phyloP scores from a whole-genome alignment of 2,888 invertebrate genomes.

The Unio pictorum region DNA sequence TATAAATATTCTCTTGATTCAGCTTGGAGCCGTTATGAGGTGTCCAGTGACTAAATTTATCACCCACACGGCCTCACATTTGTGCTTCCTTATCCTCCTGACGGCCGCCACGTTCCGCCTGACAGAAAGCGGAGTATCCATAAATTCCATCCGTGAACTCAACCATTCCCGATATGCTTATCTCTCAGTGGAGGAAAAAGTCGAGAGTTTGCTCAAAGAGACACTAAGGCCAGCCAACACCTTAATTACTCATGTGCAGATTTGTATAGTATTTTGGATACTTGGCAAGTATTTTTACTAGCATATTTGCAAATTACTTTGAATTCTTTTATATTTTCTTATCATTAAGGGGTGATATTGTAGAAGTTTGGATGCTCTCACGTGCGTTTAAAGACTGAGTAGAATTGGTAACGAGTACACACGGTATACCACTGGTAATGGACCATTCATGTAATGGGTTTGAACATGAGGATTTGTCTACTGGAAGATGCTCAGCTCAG shows the following conservation, averaged over 20 bases:
- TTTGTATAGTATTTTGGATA: slow-evolving; percentile 71
- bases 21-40: slow-evolving; percentile 71
- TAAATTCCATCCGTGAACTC: slow-evolving; percentile 55
- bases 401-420: no score
- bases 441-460: no score
- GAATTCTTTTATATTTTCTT: slow-evolving; percentile 1
- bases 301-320: background rate
- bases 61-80: slow-evolving; percentile 79
- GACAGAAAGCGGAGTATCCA: slow-evolving; percentile 60
- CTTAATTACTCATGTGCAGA: slow-evolving; percentile 70
- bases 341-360: background rate
- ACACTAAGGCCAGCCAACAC: slow-evolving; percentile 69
- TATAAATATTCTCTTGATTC: slow-evolving; percentile 11
- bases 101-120: slow-evolving; percentile 79
- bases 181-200: slow-evolving; percentile 58
- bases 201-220: slow-evolving; percentile 64
- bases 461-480: no score
- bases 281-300: slow-evolving; percentile 55
- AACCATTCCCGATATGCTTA: slow-evolving; percentile 48
- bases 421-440: no score
- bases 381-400: slow-evolving; percentile 3
- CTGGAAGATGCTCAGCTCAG: no score
- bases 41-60: slow-evolving; percentile 83
- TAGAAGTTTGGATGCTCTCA: slow-evolving; percentile 4
- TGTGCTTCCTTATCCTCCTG: slow-evolving; percentile 79